Evolutionary conservation across 2,113 vertebrate genomes (phyloP).

Genomic region (Mobula hypostoma): DNA sequence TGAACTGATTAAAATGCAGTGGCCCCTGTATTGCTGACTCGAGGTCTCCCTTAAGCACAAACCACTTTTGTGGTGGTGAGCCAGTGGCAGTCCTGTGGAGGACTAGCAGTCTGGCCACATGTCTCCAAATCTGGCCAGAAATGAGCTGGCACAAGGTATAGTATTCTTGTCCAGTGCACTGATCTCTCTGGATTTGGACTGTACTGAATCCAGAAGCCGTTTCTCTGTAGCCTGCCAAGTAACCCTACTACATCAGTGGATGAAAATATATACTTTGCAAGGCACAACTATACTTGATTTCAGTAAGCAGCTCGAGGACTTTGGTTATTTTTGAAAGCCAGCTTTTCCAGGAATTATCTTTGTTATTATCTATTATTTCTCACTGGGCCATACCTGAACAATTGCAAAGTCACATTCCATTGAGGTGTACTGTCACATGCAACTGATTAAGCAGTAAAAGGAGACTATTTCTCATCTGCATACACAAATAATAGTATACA

Average conservation of each 20-base stretch:
- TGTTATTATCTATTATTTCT: neutral
- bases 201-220: neutral
- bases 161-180: neutral
- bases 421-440: slow-evolving; percentile 9
- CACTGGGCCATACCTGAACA: neutral
- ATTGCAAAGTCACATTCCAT: neutral
- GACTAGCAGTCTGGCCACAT: neutral
- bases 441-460: slow-evolving; percentile 33
- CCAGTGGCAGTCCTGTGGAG: neutral
- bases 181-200: neutral
- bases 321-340: neutral
- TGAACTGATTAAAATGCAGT: neutral
- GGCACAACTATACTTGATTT: neutral
- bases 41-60: neutral
- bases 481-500: slow-evolving; percentile 17
- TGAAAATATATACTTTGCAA: neutral
- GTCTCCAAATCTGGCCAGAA: neutral
- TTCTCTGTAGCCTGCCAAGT: neutral
- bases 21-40: no score
- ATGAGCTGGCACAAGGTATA: neutral
- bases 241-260: neutral
- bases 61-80: neutral
- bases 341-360: slow-evolving; percentile 17
- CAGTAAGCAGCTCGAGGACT: neutral
- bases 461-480: slow-evolving; percentile 17